phyloP scores from a whole-genome alignment of 64 coral and sea anemone species.

The Dendrophyllia cribrosa region DNA sequence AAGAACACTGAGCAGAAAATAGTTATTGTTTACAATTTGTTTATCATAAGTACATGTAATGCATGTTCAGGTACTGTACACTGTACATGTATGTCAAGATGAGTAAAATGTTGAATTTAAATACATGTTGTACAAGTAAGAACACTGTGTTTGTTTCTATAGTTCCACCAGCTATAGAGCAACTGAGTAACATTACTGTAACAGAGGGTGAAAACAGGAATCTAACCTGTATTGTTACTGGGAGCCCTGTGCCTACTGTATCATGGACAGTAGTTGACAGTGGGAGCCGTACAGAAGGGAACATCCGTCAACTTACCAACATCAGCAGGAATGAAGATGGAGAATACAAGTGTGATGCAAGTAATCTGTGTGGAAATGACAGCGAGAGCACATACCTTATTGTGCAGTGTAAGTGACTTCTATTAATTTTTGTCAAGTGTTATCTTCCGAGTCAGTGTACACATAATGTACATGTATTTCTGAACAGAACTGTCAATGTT shows the following conservation, averaged over 20 bases:
- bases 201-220: background rate
- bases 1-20: no score
- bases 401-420: background rate
- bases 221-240: background rate
- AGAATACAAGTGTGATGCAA: slow-evolving; percentile 31
- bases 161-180: background rate
- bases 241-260: background rate
- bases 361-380: background rate
- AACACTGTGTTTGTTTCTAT: background rate
- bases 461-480: no score
- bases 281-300: background rate
- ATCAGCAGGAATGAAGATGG: background rate
- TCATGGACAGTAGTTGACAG: background rate
- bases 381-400: background rate
- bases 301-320: background rate
- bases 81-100: no score
- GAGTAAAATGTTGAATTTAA: no score
- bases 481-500: no score
- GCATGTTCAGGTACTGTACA: no score
- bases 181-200: background rate
- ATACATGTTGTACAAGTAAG: no score
- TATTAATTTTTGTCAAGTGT: background rate
- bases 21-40: no score
- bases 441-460: no score
- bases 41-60: no score